These are phyloP conservation scores for Mohoua ochrocephala DNA, from an alignment of 2,113 vertebrate species.

Conservation along the genomic window DNA sequence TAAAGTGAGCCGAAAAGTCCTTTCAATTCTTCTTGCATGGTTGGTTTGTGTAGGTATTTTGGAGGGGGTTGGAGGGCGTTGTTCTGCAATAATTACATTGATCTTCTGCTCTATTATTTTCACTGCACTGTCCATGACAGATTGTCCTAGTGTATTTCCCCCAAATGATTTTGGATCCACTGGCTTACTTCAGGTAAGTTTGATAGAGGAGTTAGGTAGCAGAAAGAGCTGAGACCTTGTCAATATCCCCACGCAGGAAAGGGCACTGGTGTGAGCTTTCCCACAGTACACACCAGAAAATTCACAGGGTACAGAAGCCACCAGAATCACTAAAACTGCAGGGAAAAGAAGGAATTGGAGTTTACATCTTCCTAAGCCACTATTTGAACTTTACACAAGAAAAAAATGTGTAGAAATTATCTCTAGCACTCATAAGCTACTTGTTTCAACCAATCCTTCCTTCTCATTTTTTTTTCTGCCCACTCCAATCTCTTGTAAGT, in stretches of 20 bases:
- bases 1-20: background rate
- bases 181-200: background rate
- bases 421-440: background rate
- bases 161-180: background rate
- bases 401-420: background rate
- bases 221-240: background rate
- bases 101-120: background rate
- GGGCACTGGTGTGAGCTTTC: background rate
- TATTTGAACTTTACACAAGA: background rate
- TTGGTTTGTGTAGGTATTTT: background rate
- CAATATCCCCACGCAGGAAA: background rate
- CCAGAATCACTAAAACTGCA: background rate
- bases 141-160: background rate
- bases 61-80: rapidly evolving
- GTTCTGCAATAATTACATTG: background rate
- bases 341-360: background rate
- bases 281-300: background rate
- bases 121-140: rapidly evolving
- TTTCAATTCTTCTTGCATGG: background rate
- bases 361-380: background rate
- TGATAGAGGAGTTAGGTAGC: background rate
- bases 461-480: background rate
- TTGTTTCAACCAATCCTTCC: background rate
- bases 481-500: background rate
- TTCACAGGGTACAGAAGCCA: background rate